Percentiles rank a stretch among this genome's conserved stretches.
Evolutionary conservation across 2,888 invertebrate species (phyloP).

Genomic region (Orgyia antiqua): DNA sequence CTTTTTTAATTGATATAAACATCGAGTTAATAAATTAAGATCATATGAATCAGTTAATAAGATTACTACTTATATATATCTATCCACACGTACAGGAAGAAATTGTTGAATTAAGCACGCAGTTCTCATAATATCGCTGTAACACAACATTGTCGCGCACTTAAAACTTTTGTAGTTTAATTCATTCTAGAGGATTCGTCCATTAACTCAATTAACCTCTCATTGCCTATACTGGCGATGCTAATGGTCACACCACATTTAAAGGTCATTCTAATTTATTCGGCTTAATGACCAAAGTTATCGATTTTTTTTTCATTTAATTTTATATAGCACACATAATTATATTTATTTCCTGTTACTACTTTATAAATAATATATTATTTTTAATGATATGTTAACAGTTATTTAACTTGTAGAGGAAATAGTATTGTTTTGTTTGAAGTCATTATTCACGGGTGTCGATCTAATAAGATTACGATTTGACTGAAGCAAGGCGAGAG

Average conservation of each 20-base stretch:
- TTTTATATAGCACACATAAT: no score
- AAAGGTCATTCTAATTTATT: conserved; percentile 58
- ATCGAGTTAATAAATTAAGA: no score
- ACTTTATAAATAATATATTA: no score
- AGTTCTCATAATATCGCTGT: no score
- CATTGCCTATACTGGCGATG: conserved; percentile 53
- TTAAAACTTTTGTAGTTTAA: no score
- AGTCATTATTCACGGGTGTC: conserved; percentile 21
- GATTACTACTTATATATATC: no score
- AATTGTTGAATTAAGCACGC: conserved; percentile 5
- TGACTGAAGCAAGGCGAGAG: no score
- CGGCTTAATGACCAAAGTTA: conserved; percentile 56
- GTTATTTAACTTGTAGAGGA: neutral
- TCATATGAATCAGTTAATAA: neutral
- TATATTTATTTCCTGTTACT: no score
- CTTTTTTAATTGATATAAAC: no score
- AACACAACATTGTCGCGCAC: no score
- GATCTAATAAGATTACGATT: conserved; percentile 23
- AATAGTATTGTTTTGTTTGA: neutral
- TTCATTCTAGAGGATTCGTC: conserved; percentile 30
- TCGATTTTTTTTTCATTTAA: no score
- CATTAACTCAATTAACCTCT: conserved; percentile 68
- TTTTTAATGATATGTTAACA: neutral
- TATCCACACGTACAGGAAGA: conserved; percentile 6
- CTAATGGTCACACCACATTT: conserved; percentile 48